These are phyloP conservation scores for Polyergus mexicanus DNA, from an alignment of 1,140 invertebrate species.

Conservation along the genomic window DNA sequence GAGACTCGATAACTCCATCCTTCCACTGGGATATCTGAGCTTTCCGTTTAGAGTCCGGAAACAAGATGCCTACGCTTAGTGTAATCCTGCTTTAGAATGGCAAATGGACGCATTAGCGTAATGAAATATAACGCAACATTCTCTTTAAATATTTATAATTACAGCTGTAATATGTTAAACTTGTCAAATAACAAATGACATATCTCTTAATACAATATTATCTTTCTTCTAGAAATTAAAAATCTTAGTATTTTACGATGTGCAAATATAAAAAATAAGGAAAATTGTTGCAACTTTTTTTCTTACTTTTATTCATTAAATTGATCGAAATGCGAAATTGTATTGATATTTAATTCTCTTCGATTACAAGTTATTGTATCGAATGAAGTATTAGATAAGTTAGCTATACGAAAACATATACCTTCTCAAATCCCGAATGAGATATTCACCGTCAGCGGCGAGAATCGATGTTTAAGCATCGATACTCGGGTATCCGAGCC, in stretches of 20 bases:
- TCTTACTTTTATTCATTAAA: not conserved
- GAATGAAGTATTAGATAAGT: not conserved
- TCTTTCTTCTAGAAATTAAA: not conserved
- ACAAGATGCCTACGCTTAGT: constrained; percentile 48
- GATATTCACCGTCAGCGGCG: not conserved
- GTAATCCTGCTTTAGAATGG: constrained; percentile 51
- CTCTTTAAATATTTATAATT: constrained; percentile 37
- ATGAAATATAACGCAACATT: constrained; percentile 1
- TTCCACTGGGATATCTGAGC: constrained; percentile 26
- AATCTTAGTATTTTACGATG: not conserved
- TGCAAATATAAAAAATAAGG: not conserved
- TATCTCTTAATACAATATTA: not conserved
- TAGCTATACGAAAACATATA: not conserved
- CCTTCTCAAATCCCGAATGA: constrained; percentile 15
- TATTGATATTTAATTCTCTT: not conserved
- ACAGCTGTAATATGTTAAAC: constrained; percentile 8
- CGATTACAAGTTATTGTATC: not conserved
- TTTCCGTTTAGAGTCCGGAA: constrained; percentile 43
- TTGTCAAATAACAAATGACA: not conserved
- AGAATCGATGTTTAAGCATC: constrained; percentile 28
- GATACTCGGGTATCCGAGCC: constrained; percentile 40
- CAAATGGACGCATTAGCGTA: constrained; percentile 29
- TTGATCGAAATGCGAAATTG: not conserved
- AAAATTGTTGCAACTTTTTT: not conserved
- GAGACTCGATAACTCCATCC: constrained; percentile 50